phyloP scores from a whole-genome alignment of 2,888 invertebrate species.

The Dolichomitus sp. region DNA sequence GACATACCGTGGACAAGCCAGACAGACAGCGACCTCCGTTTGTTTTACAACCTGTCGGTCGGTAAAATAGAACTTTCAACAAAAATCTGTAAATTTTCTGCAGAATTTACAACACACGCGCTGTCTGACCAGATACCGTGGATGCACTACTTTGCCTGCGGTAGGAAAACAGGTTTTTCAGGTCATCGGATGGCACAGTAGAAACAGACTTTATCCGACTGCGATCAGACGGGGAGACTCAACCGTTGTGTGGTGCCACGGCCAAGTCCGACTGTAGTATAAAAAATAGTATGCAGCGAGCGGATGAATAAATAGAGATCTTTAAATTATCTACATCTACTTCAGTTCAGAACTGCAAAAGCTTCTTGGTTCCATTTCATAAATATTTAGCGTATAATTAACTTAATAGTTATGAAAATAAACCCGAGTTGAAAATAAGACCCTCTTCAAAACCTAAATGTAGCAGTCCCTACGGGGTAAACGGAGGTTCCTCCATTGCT shows the following conservation, averaged over 20 bases:
- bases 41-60: neutral
- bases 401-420: no score
- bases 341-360: no score
- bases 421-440: no score
- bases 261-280: neutral
- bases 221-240: neutral
- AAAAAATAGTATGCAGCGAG: neutral
- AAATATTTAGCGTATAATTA: no score
- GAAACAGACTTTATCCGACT: conserved; percentile 15
- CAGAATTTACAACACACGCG: neutral
- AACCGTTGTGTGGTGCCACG: neutral
- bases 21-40: conserved; percentile 18
- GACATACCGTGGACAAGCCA: conserved; percentile 1
- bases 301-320: neutral
- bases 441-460: no score
- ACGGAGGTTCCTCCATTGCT: no score
- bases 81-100: conserved; percentile 2
- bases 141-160: conserved; percentile 10
- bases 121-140: neutral
- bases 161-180: neutral
- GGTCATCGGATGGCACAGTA: neutral
- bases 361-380: no score
- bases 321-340: neutral
- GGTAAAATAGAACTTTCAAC: neutral
- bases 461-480: no score